A percentile compares a stretch with the other conserved stretches of the same genome.
These are phyloP conservation scores for Chymomyza procnemis DNA, from an alignment of 2,888 invertebrate species.

Conservation along the genomic window DNA sequence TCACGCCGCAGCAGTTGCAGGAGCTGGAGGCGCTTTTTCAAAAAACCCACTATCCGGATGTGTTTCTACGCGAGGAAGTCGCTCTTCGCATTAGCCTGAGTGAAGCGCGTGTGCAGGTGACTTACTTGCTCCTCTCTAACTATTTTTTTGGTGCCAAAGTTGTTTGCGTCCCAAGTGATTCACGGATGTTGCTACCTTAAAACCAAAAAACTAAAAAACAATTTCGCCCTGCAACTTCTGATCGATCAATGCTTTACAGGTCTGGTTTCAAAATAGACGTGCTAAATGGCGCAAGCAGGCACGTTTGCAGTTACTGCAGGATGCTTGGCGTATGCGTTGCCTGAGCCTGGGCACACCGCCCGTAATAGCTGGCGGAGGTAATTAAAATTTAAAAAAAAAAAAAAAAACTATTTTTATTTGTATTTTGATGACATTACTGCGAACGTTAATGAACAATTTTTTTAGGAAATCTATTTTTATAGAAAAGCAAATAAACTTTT, in stretches of 20 bases:
- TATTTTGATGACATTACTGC: background rate
- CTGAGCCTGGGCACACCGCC: constrained; percentile 85
- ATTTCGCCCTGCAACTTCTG: constrained; percentile 22
- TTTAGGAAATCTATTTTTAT: too few species aligned
- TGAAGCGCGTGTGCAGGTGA: constrained; percentile 91
- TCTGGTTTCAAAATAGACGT: constrained; percentile 94
- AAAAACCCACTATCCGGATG: constrained; percentile 96
- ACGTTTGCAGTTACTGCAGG: constrained; percentile 89
- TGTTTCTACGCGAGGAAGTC: constrained; percentile 89
- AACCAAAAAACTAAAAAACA: too few species aligned
- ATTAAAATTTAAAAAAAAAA: background rate
- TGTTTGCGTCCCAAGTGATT: background rate
- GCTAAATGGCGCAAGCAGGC: constrained; percentile 96
- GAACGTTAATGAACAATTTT: background rate
- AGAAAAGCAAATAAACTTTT: too few species aligned
- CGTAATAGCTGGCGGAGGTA: constrained; percentile 79
- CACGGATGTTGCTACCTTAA: background rate
- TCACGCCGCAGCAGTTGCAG: constrained; percentile 94
- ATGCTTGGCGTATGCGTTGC: constrained; percentile 94
- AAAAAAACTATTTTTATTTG: background rate
- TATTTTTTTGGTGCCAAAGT: background rate
- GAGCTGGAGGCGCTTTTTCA: constrained; percentile 94
- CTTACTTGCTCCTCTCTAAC: constrained; percentile 6
- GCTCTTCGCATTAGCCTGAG: constrained; percentile 93
- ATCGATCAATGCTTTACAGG: constrained; percentile 79